Base-by-base conservation (phyloP, 2,113 vertebrate species). In the Ammodytes marinus region DNA sequence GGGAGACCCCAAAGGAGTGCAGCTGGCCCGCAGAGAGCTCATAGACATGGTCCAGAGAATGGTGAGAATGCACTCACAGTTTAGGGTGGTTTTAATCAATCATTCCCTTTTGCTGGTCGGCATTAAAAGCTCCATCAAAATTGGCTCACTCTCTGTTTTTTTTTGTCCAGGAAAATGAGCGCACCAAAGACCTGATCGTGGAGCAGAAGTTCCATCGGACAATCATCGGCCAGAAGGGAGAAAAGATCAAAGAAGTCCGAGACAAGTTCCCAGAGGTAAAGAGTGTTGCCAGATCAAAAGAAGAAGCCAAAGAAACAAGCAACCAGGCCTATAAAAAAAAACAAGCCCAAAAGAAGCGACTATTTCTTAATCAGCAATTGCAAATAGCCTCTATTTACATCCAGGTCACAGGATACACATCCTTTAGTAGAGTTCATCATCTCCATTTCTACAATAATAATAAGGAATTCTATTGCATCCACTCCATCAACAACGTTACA, bases 181-280 rank as follows among this genome's bases (percentile, higher is more conserved):
- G 96, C 71, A 96, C 95, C 77, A 96, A 96, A 93, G 96, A 96
- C 76, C 83, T 96, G 90, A 95, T 95, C 0, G 95, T 96, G 45
- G 96, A 96, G 79, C 96, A 96, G 89, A 95, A 90, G 79, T 95
- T 95, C 76, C 96, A 96, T 77, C 96, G 96, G 12, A 95, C 95
- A 72, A 96, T 96, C 87, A 96, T 96, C n/a, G 96, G 96, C 1
- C 96, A 96, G 85, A 96, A 96, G 65, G 96, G 96, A 45, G 96
- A 96, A 68, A 96, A 96, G 93, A 96, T 96, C 71, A 96, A 96
- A 86, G 96, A 96, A 88, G 95, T 96, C 19, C 91, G 96, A 50
- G 96, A 96, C 80, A 96, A 96, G 85, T 96, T 96, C 76, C 96
- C 96, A 0, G 96, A 96, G 94, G 96, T 96, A 71, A 71, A 2